Evolutionary conservation across 2,797 vertebrate species (phyloP).

Genomic region (Macrochelys suwanniensis): DNA sequence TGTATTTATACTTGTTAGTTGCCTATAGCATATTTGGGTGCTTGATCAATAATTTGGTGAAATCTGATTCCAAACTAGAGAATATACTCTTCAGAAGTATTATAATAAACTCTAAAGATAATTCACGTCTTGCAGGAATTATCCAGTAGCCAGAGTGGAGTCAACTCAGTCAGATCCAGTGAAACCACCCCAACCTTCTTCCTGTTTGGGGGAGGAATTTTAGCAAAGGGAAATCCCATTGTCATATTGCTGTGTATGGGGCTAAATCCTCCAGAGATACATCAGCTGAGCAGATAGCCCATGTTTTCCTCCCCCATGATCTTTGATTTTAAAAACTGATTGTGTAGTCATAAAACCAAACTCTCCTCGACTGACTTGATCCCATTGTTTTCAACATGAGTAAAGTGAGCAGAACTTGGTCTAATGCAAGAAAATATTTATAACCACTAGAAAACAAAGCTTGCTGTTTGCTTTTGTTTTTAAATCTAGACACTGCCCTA

Average conservation of each 20-base stretch:
- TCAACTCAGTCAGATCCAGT: neutral
- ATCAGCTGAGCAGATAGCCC: neutral
- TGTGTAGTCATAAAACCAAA: neutral
- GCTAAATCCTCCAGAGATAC: neutral
- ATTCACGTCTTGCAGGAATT: neutral
- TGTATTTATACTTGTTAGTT: neutral
- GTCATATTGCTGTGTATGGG: neutral
- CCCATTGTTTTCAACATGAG: neutral
- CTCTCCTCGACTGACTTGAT: neutral
- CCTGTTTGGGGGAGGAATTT: neutral
- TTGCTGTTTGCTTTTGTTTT: neutral
- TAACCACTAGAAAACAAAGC: neutral
- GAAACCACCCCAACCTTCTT: neutral
- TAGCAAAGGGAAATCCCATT: neutral
- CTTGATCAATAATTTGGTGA: neutral
- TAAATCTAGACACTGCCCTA: slow-evolving; percentile 1
- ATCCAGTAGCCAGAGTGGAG: neutral
- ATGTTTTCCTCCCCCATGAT: neutral
- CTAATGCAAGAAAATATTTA: neutral
- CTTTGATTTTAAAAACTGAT: neutral
- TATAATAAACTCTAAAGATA: neutral
- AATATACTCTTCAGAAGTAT: neutral
- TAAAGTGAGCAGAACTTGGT: neutral
- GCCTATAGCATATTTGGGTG: neutral
- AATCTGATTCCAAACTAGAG: neutral